Evolutionary conservation across 2,888 invertebrate species (phyloP).

Genomic region (Erebia palarica): DNA sequence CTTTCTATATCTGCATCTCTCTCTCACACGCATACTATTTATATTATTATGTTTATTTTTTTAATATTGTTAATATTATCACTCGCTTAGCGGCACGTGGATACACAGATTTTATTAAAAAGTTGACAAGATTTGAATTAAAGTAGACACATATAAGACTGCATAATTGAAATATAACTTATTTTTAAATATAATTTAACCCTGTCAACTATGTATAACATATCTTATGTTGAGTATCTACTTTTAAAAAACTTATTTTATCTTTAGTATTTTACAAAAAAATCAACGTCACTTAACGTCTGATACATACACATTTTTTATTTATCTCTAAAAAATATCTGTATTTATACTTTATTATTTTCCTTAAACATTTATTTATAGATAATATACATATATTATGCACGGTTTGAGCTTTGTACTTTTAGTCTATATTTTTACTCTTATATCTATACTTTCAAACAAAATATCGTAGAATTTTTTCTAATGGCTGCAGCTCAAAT

Average conservation of each 20-base stretch:
- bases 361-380: conserved; percentile 20
- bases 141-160: neutral
- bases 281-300: neutral
- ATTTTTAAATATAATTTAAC: neutral
- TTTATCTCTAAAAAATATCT: neutral
- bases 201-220: neutral
- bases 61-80: conserved; percentile 2
- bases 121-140: neutral
- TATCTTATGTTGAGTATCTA: conserved; percentile 5
- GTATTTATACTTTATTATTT: neutral
- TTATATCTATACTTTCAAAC: conserved; percentile 10
- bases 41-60: conserved; percentile 38
- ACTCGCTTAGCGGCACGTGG: conserved; percentile 31
- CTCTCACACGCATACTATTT: conserved; percentile 71
- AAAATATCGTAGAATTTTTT: neutral
- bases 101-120: conserved; percentile 19
- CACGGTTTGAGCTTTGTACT: conserved; percentile 41
- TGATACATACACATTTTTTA: neutral
- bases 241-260: neutral
- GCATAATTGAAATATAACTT: neutral
- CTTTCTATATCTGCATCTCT: conserved; percentile 72
- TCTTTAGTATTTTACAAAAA: neutral
- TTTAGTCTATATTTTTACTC: conserved; percentile 23
- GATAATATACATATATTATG: conserved; percentile 34
- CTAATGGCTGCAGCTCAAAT: neutral